Percentiles rank a stretch among this genome's conserved stretches.
Conservation (phyloP, 1,140 invertebrate species). For the Procambarus virginalis region DNA sequence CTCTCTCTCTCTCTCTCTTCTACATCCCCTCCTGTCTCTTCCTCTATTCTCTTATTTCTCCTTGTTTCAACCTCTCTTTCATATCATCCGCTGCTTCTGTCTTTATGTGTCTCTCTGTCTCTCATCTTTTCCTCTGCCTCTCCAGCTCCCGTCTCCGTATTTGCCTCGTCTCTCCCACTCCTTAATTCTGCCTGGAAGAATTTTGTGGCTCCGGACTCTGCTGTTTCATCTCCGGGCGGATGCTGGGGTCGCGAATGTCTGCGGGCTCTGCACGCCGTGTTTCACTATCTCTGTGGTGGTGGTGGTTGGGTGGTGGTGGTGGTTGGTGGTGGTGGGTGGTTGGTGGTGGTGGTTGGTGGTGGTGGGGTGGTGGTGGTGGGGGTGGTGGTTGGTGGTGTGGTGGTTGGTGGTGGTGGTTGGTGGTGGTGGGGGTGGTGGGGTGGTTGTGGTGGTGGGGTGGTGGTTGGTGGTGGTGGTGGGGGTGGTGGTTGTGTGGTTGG, state of each 20-base stretch:
- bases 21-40: neutral
- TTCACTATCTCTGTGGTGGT: conserved; percentile 1
- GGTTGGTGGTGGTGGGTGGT: neutral
- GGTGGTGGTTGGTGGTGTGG: neutral
- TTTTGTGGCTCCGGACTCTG: conserved; percentile 1
- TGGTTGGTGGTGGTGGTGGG: neutral
- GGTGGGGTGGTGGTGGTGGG: neutral
- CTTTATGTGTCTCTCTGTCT: conserved; percentile 1
- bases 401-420: neutral
- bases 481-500: neutral
- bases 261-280: neutral
- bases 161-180: neutral
- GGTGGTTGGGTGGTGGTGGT: neutral
- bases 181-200: conserved; percentile 10
- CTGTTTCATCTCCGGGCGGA: conserved; percentile 58
- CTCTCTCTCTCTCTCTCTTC: conserved; percentile 7
- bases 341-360: neutral
- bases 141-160: neutral
- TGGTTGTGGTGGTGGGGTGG: neutral
- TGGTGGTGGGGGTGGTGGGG: neutral
- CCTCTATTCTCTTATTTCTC: conserved; percentile 8
- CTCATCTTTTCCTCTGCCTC: conserved; percentile 23
- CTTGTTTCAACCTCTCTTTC: neutral
- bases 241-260: conserved; percentile 40
- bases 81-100: neutral